Evolutionary conservation across 53 echinoderm and acorn worm genomes (phyloP).

Genomic region (Holothuria scabra): DNA sequence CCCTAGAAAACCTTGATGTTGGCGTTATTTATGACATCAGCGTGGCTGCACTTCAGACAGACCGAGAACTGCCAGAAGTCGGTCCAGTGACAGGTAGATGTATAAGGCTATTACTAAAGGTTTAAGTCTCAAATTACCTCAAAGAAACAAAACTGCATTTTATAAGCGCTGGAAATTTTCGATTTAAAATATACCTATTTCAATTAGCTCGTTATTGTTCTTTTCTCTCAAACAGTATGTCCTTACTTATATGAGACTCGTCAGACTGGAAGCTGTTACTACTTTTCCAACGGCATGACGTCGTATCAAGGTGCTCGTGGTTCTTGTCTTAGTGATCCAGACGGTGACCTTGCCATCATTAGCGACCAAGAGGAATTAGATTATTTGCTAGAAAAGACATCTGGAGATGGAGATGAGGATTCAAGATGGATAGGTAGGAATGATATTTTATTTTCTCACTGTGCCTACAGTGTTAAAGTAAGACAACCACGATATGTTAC

Average conservation of each 20-base stretch:
- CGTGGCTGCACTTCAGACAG: conserved; percentile 61
- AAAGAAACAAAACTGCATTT: too few relatives aligned
- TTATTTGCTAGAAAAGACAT: conserved; percentile 37
- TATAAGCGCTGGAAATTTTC: too few relatives aligned
- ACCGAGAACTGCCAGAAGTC: conserved; percentile 62
- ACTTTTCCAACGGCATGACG: conserved; percentile 15
- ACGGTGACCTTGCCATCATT: conserved; percentile 70
- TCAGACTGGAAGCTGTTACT: conserved; percentile 49
- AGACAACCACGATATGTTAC: too few relatives aligned
- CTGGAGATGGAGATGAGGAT: not conserved
- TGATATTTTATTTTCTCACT: too few relatives aligned
- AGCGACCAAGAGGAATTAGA: conserved; percentile 63
- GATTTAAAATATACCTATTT: too few relatives aligned
- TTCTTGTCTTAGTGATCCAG: conserved; percentile 21
- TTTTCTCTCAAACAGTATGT: conserved; percentile 22
- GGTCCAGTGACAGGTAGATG: conserved; percentile 63
- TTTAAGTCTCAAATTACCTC: too few relatives aligned
- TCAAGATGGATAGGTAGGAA: conserved; percentile 73
- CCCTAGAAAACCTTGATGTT: conserved; percentile 35
- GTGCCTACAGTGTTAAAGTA: too few relatives aligned
- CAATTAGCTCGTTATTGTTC: too few relatives aligned
- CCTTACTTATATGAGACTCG: conserved; percentile 1
- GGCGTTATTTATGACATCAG: conserved; percentile 64
- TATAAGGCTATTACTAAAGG: too few relatives aligned
- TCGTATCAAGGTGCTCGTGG: conserved; percentile 28